Conservation (phyloP, 2,113 vertebrate genomes). For the Limnothrissa miodon region DNA sequence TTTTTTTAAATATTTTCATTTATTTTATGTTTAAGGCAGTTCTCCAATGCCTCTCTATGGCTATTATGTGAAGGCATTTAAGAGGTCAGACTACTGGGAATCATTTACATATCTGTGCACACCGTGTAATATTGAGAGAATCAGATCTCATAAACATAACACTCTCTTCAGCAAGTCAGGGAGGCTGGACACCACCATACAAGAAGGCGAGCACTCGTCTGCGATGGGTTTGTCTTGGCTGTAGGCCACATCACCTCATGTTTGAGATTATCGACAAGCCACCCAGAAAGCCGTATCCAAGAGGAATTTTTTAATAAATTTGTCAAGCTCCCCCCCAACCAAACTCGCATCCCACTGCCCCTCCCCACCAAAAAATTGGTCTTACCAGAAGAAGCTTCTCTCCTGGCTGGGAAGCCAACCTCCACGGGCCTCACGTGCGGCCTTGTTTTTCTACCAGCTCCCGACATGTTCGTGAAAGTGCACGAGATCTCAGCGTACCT, state of each 20-base stretch:
- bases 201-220: slow-evolving; percentile 54
- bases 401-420: neutral
- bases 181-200: slow-evolving; percentile 52
- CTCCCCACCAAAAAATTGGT: neutral
- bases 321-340: slow-evolving; percentile 34
- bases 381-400: slow-evolving; percentile 4
- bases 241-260: slow-evolving; percentile 65
- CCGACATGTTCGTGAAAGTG: neutral
- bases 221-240: slow-evolving; percentile 62
- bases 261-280: slow-evolving; percentile 63
- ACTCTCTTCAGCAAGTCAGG: slow-evolving; percentile 42
- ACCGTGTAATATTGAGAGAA: neutral
- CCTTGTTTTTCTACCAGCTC: slow-evolving; percentile 11
- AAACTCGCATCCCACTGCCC: too few species aligned
- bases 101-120: slow-evolving; percentile 24
- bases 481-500: neutral
- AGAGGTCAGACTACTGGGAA: slow-evolving; percentile 42
- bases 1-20: neutral
- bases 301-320: slow-evolving; percentile 69
- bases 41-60: neutral
- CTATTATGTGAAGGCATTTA: slow-evolving; percentile 6
- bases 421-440: neutral
- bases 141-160: slow-evolving; percentile 35
- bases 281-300: slow-evolving; percentile 63
- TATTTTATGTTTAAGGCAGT: neutral